A percentile compares a stretch with the other conserved stretches of the same genome.
These are phyloP conservation scores for Gymnoscelis rufifasciata DNA, from an alignment of 2,888 invertebrate species.

Conservation along the genomic window DNA sequence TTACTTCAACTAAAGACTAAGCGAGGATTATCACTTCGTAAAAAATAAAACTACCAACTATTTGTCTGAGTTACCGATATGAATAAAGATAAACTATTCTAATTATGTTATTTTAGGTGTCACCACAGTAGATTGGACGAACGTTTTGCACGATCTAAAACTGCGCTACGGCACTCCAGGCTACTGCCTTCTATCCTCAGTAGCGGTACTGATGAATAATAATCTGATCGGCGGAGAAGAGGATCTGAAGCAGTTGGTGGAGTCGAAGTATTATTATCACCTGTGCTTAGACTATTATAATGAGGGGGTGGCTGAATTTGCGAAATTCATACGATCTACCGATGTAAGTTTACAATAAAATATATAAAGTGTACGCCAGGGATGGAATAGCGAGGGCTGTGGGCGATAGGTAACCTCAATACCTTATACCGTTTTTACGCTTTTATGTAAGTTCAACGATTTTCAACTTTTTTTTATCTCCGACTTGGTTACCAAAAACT, in stretches of 20 bases:
- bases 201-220: constrained; percentile 71
- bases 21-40: too few species aligned
- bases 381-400: too few species aligned
- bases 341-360: constrained; percentile 53
- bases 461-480: too few species aligned
- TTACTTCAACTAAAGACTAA: too few species aligned
- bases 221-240: constrained; percentile 74
- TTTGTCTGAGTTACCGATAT: too few species aligned
- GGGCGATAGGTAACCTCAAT: too few species aligned
- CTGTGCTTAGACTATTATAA: constrained; percentile 64
- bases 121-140: constrained; percentile 62
- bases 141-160: constrained; percentile 54
- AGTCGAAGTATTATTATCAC: constrained; percentile 63
- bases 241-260: constrained; percentile 64
- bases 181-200: constrained; percentile 63
- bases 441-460: too few species aligned
- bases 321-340: constrained; percentile 58
- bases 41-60: too few species aligned
- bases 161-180: constrained; percentile 61
- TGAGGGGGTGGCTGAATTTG: constrained; percentile 60
- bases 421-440: too few species aligned
- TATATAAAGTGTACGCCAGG: too few species aligned
- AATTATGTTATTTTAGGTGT: constrained; percentile 39
- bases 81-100: too few species aligned
- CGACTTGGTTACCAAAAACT: too few species aligned